Percentiles rank a stretch among this genome's conserved stretches.
Evolutionary conservation across 2,113 vertebrate genomes (phyloP).

Genomic region (Lontra canadensis): DNA sequence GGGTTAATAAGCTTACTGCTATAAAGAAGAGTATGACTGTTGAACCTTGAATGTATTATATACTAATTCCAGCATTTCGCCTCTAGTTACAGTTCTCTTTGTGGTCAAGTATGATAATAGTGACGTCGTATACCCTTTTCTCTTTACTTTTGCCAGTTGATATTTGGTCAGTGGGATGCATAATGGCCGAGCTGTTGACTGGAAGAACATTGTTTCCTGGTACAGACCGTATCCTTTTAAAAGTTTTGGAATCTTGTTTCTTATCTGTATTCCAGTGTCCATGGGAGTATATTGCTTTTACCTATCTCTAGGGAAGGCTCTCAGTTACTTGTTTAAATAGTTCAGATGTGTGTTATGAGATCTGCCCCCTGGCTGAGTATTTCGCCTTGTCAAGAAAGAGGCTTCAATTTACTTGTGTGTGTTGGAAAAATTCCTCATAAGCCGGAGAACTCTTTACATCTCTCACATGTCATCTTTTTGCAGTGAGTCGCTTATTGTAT

Average conservation of each 20-base stretch:
- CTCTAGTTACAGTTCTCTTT: neutral
- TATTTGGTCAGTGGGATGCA: conserved; percentile 99
- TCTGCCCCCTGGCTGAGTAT: conserved; percentile 5
- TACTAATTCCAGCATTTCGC: neutral
- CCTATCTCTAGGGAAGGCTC: neutral
- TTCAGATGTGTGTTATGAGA: neutral
- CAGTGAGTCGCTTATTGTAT: neutral
- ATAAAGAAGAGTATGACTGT: neutral
- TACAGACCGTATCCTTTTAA: conserved; percentile 98
- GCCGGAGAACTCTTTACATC: neutral
- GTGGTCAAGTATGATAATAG: neutral
- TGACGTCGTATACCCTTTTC: conserved; percentile 35
- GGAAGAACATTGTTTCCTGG: conserved; percentile 98
- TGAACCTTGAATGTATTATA: neutral
- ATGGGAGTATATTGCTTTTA: neutral
- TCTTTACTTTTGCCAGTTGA: conserved; percentile 90
- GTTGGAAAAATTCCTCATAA: neutral
- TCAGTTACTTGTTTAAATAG: conserved; percentile 42
- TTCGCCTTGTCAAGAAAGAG: conserved; percentile 20
- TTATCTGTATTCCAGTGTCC: conserved; percentile 25
- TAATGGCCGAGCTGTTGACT: conserved; percentile 98
- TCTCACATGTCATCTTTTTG: neutral
- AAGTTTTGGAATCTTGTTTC: conserved; percentile 46
- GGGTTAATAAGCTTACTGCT: conserved; percentile 33
- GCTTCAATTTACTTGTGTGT: neutral